Evolutionary conservation across 2,797 vertebrate genomes (phyloP).

Genomic region (Coluber constrictor): DNA sequence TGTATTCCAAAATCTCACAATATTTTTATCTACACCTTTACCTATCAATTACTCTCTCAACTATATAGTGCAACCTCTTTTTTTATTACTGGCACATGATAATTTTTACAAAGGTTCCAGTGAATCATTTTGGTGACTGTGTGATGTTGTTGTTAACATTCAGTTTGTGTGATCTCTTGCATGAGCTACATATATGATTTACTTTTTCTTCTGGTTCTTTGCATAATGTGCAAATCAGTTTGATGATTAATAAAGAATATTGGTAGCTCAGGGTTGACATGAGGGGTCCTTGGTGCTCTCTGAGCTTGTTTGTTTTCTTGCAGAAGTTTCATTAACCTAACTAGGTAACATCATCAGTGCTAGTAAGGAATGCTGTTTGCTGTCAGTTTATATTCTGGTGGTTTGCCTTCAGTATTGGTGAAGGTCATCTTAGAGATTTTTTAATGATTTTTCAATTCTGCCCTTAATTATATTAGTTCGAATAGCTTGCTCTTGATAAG

Average conservation of each 20-base stretch:
- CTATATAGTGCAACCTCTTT: background rate
- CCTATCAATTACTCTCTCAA: background rate
- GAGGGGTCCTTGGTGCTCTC: background rate
- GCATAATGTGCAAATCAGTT: background rate
- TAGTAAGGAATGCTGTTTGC: background rate
- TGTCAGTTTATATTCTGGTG: background rate
- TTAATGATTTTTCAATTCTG: too few relatives aligned
- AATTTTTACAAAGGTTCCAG: background rate
- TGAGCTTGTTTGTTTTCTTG: background rate
- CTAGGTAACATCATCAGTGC: background rate
- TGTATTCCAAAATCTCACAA: background rate
- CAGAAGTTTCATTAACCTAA: background rate
- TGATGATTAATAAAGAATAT: background rate
- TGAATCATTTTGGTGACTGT: too few relatives aligned
- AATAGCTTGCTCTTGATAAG: too few relatives aligned
- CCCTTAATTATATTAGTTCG: too few relatives aligned
- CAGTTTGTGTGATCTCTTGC: too few relatives aligned
- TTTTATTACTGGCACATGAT: background rate
- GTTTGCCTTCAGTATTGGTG: too few relatives aligned
- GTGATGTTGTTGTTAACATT: too few relatives aligned
- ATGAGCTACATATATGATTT: too few relatives aligned
- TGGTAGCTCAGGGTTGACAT: background rate
- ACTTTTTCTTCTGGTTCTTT: background rate
- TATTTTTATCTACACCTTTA: background rate
- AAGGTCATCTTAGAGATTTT: too few relatives aligned